Evolutionary conservation across 1,140 invertebrate species (phyloP).

Genomic region (Ceratosolen fusciceps): DNA sequence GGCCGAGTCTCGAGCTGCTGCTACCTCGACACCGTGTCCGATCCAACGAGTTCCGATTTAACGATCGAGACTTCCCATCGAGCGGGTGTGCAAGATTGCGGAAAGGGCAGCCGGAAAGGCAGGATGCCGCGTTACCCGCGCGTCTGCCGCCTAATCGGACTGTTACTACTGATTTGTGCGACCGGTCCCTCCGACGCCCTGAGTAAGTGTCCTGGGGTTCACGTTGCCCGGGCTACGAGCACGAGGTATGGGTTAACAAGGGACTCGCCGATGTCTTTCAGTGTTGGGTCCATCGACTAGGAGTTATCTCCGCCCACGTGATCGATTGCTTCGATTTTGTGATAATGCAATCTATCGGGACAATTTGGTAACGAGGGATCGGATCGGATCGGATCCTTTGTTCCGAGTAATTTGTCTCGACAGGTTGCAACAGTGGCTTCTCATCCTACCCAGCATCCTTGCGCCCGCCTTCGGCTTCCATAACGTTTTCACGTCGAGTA

Average conservation of each 20-base stretch:
- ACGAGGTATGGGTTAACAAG: not conserved
- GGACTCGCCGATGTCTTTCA: not conserved
- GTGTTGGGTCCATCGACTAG: not conserved
- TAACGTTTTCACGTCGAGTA: not conserved
- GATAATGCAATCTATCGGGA: not conserved
- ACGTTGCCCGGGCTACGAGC: not conserved
- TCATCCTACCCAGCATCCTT: too few relatives aligned
- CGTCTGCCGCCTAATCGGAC: slow-evolving; percentile 24
- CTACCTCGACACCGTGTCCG: too few relatives aligned
- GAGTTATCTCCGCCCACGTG: not conserved
- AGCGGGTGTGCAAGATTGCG: slow-evolving; percentile 6
- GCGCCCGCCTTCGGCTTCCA: not conserved
- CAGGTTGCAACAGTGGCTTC: too few relatives aligned
- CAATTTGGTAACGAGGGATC: not conserved
- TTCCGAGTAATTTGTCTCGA: not conserved
- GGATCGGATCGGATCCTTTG: not conserved
- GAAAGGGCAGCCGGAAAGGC: not conserved
- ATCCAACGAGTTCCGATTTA: not conserved
- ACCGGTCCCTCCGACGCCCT: not conserved
- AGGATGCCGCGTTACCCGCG: slow-evolving; percentile 28
- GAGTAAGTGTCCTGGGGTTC: slow-evolving; percentile 28
- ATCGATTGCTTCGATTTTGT: not conserved
- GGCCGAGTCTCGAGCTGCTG: not conserved
- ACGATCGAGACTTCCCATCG: not conserved
- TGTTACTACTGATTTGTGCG: slow-evolving; percentile 30